Percentiles rank a stretch among this genome's conserved stretches.
These are phyloP conservation scores for Theodoxus fluviatilis DNA, from an alignment of 2,888 invertebrate genomes.

Conservation along the genomic window DNA sequence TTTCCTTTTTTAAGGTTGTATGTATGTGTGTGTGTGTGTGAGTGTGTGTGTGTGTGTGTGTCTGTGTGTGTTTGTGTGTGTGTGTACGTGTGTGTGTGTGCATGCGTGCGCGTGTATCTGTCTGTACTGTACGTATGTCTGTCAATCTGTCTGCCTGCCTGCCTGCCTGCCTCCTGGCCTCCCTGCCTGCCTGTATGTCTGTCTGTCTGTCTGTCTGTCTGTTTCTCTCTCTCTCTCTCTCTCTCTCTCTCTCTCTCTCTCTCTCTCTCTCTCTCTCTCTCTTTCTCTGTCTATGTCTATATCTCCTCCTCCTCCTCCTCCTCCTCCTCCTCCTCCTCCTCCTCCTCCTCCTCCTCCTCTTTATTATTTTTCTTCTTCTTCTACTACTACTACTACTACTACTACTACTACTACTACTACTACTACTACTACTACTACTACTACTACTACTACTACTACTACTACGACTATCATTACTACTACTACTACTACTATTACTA, in stretches of 20 bases:
- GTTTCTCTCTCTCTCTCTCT: no score
- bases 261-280: conserved; percentile 8
- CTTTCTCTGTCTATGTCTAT: neutral
- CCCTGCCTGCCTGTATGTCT: no score
- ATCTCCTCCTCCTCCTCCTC: neutral
- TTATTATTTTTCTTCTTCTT: neutral
- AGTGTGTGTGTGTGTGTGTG: no score
- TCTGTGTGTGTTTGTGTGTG: no score
- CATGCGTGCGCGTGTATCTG: no score
- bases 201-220: no score
- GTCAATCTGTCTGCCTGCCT: no score
- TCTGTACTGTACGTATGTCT: no score
- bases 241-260: neutral
- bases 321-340: neutral
- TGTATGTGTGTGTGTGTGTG: no score
- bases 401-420: conserved; percentile 22
- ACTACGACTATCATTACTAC: conserved; percentile 9
- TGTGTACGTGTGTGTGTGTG: no score
- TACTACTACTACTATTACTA: conserved; percentile 18
- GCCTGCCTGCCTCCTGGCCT: no score
- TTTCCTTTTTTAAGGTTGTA: no score
- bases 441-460: conserved; percentile 19
- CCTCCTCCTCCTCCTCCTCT: neutral
- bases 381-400: conserved; percentile 22
- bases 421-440: conserved; percentile 22